Conservation (phyloP, 30 jellyfish, hydroid and myxozoan species). For the Morbakka virulenta region DNA sequence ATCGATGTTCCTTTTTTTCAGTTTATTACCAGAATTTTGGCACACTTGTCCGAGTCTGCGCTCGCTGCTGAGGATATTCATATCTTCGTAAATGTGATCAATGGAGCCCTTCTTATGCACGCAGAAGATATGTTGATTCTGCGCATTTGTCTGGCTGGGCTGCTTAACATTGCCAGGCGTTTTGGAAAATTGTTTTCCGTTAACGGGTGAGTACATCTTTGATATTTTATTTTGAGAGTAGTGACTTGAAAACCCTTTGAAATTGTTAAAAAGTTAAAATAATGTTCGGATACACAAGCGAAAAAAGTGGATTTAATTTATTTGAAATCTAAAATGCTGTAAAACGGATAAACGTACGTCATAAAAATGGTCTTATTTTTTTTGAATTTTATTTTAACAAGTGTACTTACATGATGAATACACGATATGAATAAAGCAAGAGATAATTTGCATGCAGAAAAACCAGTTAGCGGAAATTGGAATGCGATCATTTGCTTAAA, state of each 20-base stretch:
- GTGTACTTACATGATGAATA: too few species aligned
- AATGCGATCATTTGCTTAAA: too few species aligned
- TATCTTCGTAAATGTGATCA: slow-evolving; percentile 69
- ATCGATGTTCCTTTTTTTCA: too few species aligned
- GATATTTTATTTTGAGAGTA: neutral
- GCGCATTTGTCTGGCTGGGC: slow-evolving; percentile 75
- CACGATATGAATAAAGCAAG: too few species aligned
- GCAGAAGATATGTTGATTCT: slow-evolving; percentile 79
- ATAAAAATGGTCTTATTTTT: too few species aligned
- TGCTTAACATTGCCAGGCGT: slow-evolving; percentile 59
- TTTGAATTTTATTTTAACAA: too few species aligned
- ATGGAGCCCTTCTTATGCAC: slow-evolving; percentile 86
- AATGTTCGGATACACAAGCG: too few species aligned
- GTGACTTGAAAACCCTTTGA: neutral
- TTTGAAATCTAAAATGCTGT: too few species aligned
- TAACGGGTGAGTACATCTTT: slow-evolving; percentile 64
- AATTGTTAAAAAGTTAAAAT: too few species aligned
- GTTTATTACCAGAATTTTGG: slow-evolving; percentile 69
- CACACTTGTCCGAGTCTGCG: slow-evolving; percentile 47
- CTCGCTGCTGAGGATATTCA: slow-evolving; percentile 63
- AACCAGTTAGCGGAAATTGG: too few species aligned
- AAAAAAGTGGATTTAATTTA: neutral
- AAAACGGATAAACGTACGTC: too few species aligned
- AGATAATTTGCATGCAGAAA: too few species aligned
- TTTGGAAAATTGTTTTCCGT: slow-evolving; percentile 79